Percentiles rank a stretch among this genome's conserved stretches.
phyloP scores from a whole-genome alignment of 1,140 invertebrate species.

The roundworm (Caenorhabditis elegans) region WBcel235 BX284606.5:14819501-14820000 shows the following conservation, averaged over 20 bases:
- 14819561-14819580: neutral
- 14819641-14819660: no score
- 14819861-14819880: neutral
- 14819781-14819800: neutral
- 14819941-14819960: neutral
- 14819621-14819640: neutral
- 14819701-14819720: neutral
- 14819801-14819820: neutral
- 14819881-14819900: neutral
- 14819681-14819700: neutral
- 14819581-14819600: neutral
- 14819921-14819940: slow-evolving; percentile 21
- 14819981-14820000: no score
- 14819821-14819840: no score
- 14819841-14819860: no score
- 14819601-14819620: neutral
- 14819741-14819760: slow-evolving; percentile 8
- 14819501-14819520: neutral
- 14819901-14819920: neutral
- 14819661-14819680: neutral
- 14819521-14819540: neutral
- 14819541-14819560: neutral
- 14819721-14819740: slow-evolving; percentile 23
- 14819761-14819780: neutral
- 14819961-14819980: neutral